Percentiles rank a stretch among this genome's conserved stretches.
These are phyloP conservation scores for Eubasilissa splendida DNA, from an alignment of 2,888 invertebrate genomes.

Conservation along the genomic window DNA sequence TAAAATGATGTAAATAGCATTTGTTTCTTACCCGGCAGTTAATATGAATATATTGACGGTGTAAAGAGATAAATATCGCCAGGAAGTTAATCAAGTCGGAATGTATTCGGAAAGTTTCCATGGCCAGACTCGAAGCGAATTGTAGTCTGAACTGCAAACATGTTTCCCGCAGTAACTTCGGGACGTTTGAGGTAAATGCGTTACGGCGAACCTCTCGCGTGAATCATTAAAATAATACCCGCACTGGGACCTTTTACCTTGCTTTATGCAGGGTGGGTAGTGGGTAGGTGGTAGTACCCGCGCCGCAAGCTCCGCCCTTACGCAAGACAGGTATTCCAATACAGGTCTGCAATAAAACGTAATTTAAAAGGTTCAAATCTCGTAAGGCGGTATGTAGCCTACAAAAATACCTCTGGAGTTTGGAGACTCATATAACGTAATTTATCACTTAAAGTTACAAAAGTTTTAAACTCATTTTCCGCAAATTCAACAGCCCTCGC, in stretches of 20 bases:
- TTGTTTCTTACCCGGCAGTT: too few relatives aligned
- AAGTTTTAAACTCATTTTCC: conserved; percentile 11
- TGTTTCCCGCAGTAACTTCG: conserved; percentile 45
- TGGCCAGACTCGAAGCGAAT: not conserved
- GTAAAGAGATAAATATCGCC: conserved; percentile 14
- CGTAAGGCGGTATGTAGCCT: too few relatives aligned
- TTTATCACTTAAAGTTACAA: conserved; percentile 16
- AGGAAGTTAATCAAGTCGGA: conserved; percentile 5
- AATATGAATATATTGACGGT: not conserved
- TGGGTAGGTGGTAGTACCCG: too few relatives aligned
- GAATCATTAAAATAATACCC: not conserved
- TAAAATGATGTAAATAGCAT: too few relatives aligned
- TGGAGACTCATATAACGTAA: not conserved
- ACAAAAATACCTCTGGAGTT: too few relatives aligned
- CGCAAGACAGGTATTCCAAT: too few relatives aligned
- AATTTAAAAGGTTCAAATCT: too few relatives aligned
- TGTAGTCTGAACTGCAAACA: conserved; percentile 36
- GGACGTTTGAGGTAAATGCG: conserved; percentile 29
- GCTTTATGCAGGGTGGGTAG: too few relatives aligned
- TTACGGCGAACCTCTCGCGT: conserved; percentile 14
- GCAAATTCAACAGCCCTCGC: conserved; percentile 1
- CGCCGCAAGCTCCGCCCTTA: too few relatives aligned
- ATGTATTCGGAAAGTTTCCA: conserved; percentile 14
- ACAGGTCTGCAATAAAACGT: too few relatives aligned
- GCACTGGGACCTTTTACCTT: too few relatives aligned